Evolutionary conservation across 2,113 vertebrate species (phyloP).

Genomic region (Gobiocypris rarus): DNA sequence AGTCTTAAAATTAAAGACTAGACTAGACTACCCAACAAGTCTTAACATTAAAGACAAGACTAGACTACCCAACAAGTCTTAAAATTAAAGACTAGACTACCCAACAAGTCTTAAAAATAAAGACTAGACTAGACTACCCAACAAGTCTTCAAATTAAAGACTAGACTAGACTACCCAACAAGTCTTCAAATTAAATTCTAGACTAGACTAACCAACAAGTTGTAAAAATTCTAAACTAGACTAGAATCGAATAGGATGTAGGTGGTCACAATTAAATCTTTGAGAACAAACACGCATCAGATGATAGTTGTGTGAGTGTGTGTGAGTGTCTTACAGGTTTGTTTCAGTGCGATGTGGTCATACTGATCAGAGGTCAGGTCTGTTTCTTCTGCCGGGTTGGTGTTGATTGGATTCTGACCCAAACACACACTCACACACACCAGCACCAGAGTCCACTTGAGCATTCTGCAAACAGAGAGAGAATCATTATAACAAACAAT

Average conservation of each 20-base stretch:
- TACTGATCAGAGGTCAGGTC: slow-evolving; percentile 3
- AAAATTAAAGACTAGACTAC: too few relatives aligned
- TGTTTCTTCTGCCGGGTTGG: slow-evolving; percentile 48
- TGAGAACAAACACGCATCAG: not conserved
- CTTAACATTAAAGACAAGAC: too few relatives aligned
- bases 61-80: too few relatives aligned
- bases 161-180: too few relatives aligned
- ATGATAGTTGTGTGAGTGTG: not conserved
- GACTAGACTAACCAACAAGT: too few relatives aligned
- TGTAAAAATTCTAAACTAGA: too few relatives aligned
- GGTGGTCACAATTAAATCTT: not conserved
- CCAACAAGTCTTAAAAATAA: too few relatives aligned
- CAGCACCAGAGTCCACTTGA: slow-evolving; percentile 12
- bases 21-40: too few relatives aligned
- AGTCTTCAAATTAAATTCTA: too few relatives aligned
- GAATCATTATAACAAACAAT: not conserved
- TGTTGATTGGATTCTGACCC: slow-evolving; percentile 35
- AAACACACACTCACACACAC: slow-evolving; percentile 31
- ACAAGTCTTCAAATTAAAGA: too few relatives aligned
- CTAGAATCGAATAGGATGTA: not conserved
- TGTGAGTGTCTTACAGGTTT: slow-evolving; percentile 60
- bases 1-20: too few relatives aligned
- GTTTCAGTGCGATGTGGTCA: slow-evolving; percentile 53
- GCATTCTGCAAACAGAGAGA: slow-evolving; percentile 27
- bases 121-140: too few relatives aligned